These are phyloP conservation scores for Dichetophora obliterata DNA, from an alignment of 2,888 invertebrate genomes.

Conservation along the genomic window DNA sequence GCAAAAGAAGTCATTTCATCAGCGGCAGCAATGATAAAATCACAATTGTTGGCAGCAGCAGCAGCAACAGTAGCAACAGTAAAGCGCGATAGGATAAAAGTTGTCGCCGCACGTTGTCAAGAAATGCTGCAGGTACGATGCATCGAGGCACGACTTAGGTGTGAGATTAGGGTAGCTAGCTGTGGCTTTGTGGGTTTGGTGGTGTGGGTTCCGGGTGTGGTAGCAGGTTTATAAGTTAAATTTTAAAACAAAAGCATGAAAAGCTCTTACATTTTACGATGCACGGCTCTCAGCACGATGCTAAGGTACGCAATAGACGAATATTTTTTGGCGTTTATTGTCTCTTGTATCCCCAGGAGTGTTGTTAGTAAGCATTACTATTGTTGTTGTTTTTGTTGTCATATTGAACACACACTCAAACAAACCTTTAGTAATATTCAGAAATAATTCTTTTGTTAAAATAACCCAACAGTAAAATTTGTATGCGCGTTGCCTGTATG, in stretches of 20 bases:
- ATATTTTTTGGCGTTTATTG: constrained; percentile 17
- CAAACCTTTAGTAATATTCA: too few relatives aligned
- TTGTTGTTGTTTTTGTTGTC: not conserved
- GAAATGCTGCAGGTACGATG: not conserved
- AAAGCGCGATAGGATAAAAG: not conserved
- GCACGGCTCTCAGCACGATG: not conserved
- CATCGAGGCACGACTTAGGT: not conserved
- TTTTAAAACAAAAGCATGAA: constrained; percentile 14
- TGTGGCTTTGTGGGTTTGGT: not conserved
- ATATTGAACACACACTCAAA: too few relatives aligned
- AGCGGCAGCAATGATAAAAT: constrained; percentile 25
- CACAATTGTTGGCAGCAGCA: constrained; percentile 1
- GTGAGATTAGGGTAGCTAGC: too few relatives aligned
- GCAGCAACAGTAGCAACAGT: too few relatives aligned
- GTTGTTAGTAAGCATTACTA: constrained; percentile 8
- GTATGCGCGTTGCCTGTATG: too few relatives aligned
- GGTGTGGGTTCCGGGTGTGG: not conserved
- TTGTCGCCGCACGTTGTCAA: not conserved
- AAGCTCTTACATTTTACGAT: constrained; percentile 2
- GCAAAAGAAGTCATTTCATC: constrained; percentile 22
- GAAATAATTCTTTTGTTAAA: too few relatives aligned
- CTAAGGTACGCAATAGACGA: not conserved
- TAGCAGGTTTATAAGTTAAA: not conserved
- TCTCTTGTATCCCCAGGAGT: not conserved
- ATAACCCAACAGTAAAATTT: too few relatives aligned